Conservation (phyloP, 2,888 invertebrate species). For the Lycia hirtaria region DNA sequence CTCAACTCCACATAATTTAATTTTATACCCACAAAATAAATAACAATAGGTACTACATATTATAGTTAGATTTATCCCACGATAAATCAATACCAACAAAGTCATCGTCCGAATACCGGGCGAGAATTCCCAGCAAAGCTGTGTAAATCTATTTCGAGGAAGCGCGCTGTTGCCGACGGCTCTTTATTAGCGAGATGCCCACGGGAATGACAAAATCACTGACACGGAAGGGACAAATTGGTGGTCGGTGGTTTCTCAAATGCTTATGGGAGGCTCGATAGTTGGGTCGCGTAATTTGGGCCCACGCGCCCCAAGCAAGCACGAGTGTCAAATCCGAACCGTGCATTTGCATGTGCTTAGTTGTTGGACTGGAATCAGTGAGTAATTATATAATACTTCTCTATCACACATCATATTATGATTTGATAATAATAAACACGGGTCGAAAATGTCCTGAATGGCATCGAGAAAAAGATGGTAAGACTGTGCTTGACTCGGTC, state of each 20-base stretch:
- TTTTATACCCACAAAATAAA: too few species aligned
- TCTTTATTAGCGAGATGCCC: constrained; percentile 59
- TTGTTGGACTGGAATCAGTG: too few species aligned
- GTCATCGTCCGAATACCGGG: constrained; percentile 4
- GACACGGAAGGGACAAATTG: constrained; percentile 77
- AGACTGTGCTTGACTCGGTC: too few species aligned
- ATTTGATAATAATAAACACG: too few species aligned
- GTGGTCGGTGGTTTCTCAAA: constrained; percentile 64
- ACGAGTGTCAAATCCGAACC: constrained; percentile 62
- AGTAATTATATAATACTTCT: too few species aligned
- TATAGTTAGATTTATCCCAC: constrained; percentile 1
- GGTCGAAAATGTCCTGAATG: too few species aligned
- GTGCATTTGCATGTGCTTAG: constrained; percentile 33
- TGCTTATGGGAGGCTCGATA: constrained; percentile 64
- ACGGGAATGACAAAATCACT: constrained; percentile 66
- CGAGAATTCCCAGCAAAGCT: constrained; percentile 20
- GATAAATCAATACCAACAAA: constrained; percentile 8
- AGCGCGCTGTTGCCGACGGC: constrained; percentile 48
- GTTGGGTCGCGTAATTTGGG: constrained; percentile 67
- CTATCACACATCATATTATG: too few species aligned
- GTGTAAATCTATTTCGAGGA: constrained; percentile 57
- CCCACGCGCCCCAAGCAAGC: constrained; percentile 59
- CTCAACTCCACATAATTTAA: too few species aligned
- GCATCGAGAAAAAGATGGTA: too few species aligned
- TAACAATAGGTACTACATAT: too few species aligned